phyloP scores from a whole-genome alignment of 1,140 invertebrate genomes.

The Apis florea region DNA sequence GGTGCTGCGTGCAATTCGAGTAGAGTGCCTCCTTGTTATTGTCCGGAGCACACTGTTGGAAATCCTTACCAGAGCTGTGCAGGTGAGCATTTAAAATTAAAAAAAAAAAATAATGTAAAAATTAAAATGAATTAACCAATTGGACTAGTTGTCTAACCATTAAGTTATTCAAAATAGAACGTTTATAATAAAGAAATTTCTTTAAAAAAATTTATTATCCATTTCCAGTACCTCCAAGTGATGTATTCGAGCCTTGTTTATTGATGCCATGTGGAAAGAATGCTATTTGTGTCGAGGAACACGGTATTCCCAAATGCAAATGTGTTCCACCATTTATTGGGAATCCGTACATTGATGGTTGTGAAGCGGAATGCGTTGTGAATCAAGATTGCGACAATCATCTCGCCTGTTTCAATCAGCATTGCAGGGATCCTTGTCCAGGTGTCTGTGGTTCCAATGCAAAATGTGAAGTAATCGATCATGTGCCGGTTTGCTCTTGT shows the following conservation, averaged over 20 bases:
- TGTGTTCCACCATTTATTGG: conserved; percentile 93
- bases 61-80: conserved; percentile 89
- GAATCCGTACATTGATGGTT: conserved; percentile 88
- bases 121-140: neutral
- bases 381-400: conserved; percentile 90
- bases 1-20: conserved; percentile 90
- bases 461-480: conserved; percentile 89
- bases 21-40: conserved; percentile 89
- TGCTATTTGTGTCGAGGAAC: conserved; percentile 86
- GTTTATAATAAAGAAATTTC: neutral
- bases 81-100: conserved; percentile 69
- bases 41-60: conserved; percentile 87
- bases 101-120: neutral
- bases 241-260: conserved; percentile 85
- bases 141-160: too few species aligned
- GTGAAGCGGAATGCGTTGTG: conserved; percentile 89
- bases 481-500: conserved; percentile 90
- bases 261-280: conserved; percentile 92
- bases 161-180: too few species aligned
- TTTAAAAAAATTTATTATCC: neutral
- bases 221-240: conserved; percentile 62
- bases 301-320: conserved; percentile 86
- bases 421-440: conserved; percentile 92
- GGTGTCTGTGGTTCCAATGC: conserved; percentile 91
- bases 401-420: conserved; percentile 90